phyloP scores from a whole-genome alignment of 2,888 invertebrate genomes.

The Crematogaster levior region DNA sequence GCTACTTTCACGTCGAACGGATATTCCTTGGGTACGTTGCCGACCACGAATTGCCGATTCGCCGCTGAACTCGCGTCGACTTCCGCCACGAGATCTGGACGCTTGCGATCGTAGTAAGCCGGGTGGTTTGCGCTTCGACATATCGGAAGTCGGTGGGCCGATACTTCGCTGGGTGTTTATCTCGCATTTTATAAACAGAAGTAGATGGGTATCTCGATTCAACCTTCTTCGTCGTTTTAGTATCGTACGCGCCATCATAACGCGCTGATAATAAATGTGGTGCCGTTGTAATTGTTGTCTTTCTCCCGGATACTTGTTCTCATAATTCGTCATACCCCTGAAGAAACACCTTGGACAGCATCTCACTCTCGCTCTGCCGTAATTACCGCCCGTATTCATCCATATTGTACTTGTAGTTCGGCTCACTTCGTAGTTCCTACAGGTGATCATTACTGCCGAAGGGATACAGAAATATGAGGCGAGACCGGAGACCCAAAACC shows the following conservation, averaged over 20 bases:
- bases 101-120: constrained; percentile 78
- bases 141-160: constrained; percentile 81
- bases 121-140: constrained; percentile 78
- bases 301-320: constrained; percentile 70
- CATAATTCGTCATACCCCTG: constrained; percentile 88
- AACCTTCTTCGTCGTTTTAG: constrained; percentile 84
- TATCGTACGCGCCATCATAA: constrained; percentile 79
- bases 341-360: constrained; percentile 91
- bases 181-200: constrained; percentile 74
- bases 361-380: constrained; percentile 92
- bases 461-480: constrained; percentile 93
- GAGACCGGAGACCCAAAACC: constrained; percentile 91
- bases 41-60: constrained; percentile 89
- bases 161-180: constrained; percentile 77
- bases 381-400: constrained; percentile 90
- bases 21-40: constrained; percentile 88
- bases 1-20: constrained; percentile 60
- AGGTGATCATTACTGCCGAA: constrained; percentile 88
- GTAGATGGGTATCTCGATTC: constrained; percentile 72
- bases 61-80: constrained; percentile 63
- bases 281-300: constrained; percentile 63
- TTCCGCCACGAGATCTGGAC: constrained; percentile 49
- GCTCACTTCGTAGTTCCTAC: constrained; percentile 88
- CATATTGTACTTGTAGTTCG: constrained; percentile 89
- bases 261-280: constrained; percentile 80